Evolutionary conservation across 1,140 invertebrate species (phyloP).

Genomic region (Pachyrhynchus sulphureomaculatus): DNA sequence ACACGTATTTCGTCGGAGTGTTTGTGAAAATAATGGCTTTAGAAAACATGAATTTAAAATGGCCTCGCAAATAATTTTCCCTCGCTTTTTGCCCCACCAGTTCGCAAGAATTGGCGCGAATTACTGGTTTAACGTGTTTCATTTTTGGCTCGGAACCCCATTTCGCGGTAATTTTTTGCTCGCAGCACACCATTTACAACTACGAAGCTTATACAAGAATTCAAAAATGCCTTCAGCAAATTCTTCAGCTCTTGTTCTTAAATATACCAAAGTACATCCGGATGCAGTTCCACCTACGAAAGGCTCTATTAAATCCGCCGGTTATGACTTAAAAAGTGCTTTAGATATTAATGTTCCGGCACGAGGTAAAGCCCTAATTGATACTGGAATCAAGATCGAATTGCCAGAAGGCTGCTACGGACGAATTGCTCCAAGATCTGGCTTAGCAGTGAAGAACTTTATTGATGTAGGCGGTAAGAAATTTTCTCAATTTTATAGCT

Average conservation of each 20-base stretch:
- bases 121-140: too few species aligned
- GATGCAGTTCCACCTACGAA: conserved; percentile 79
- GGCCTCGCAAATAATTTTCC: too few species aligned
- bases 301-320: conserved; percentile 84
- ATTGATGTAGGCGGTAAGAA: conserved; percentile 88
- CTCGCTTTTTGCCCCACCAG: too few species aligned
- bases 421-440: conserved; percentile 92
- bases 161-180: too few species aligned
- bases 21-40: too few species aligned
- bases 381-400: conserved; percentile 90
- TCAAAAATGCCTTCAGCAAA: conserved; percentile 21
- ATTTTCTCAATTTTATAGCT: not conserved
- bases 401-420: conserved; percentile 91
- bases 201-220: too few species aligned
- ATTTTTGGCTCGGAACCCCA: too few species aligned
- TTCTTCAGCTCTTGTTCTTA: conserved; percentile 39
- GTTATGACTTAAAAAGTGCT: conserved; percentile 90
- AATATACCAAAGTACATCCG: conserved; percentile 75
- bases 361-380: conserved; percentile 80
- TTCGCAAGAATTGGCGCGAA: too few species aligned
- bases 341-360: conserved; percentile 82
- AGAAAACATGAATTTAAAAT: too few species aligned
- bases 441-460: conserved; percentile 90
- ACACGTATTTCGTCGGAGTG: too few species aligned
- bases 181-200: too few species aligned